phyloP scores from a whole-genome alignment of 2,113 vertebrate genomes.

The Barnardius zonarius region DNA sequence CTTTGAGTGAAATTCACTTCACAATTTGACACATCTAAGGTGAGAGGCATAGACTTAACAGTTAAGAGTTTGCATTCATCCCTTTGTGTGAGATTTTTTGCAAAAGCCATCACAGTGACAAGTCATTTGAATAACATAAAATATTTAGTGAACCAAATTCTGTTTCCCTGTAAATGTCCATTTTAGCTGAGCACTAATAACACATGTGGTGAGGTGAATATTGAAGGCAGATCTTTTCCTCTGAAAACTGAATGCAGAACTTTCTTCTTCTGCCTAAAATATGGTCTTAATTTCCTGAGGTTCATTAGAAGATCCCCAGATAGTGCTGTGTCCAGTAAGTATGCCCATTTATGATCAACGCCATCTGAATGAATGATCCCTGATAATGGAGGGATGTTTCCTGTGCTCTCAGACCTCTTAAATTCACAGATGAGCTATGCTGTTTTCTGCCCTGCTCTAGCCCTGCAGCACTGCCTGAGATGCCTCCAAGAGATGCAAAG shows the following conservation, averaged over 20 bases:
- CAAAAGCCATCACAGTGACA: background rate
- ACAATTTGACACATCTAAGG: background rate
- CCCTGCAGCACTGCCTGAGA: background rate
- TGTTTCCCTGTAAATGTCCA: background rate
- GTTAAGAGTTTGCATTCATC: background rate
- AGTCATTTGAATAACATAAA: slow-evolving; percentile 35
- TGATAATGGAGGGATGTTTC: background rate
- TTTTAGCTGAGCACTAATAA: background rate
- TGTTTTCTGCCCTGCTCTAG: background rate
- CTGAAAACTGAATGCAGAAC: background rate
- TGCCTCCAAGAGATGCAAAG: background rate
- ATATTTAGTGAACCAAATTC: slow-evolving; percentile 21
- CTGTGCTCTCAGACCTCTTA: background rate
- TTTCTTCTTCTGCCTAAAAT: background rate
- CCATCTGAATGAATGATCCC: background rate
- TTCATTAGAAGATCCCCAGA: background rate
- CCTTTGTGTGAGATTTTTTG: background rate
- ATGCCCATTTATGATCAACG: background rate
- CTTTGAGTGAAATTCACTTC: background rate
- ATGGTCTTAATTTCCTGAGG: background rate
- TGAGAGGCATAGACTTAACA: background rate
- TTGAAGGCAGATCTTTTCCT: background rate
- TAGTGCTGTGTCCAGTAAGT: background rate
- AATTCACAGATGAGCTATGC: background rate
- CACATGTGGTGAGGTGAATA: background rate